These are phyloP conservation scores for Fundulus diaphanus DNA, from an alignment of 2,797 vertebrate species.

Conservation along the genomic window DNA sequence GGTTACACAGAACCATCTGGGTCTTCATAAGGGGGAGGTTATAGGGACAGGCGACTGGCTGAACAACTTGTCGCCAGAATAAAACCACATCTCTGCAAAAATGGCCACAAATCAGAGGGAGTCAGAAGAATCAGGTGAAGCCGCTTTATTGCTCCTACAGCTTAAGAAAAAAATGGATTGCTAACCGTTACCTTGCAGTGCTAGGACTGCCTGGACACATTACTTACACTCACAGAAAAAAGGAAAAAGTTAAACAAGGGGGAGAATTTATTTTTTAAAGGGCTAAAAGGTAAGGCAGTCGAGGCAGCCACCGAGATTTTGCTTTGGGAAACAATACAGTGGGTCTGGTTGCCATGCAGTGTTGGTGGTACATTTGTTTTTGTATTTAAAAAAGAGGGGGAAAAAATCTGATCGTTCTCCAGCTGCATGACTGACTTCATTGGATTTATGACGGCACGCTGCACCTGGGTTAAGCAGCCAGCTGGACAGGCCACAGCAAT, in stretches of 20 bases:
- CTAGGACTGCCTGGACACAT: neutral
- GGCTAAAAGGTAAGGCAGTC: too few species aligned
- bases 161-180: neutral
- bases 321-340: too few species aligned
- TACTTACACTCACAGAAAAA: neutral
- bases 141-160: too few species aligned
- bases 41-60: neutral
- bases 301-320: too few species aligned
- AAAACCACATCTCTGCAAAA: neutral
- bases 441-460: neutral
- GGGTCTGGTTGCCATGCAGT: neutral
- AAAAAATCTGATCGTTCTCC: neutral
- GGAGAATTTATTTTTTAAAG: too few species aligned
- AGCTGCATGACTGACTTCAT: neutral
- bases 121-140: too few species aligned
- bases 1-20: slow-evolving; percentile 4
- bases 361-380: neutral
- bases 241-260: too few species aligned
- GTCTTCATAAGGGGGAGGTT: neutral
- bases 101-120: too few species aligned
- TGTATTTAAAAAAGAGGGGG: neutral
- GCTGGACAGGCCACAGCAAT: neutral
- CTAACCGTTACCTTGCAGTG: neutral
- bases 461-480: too few species aligned
- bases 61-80: too few species aligned